Base-by-base conservation (phyloP, 1,140 invertebrate species). In the Trichogramma pretiosum region DNA sequence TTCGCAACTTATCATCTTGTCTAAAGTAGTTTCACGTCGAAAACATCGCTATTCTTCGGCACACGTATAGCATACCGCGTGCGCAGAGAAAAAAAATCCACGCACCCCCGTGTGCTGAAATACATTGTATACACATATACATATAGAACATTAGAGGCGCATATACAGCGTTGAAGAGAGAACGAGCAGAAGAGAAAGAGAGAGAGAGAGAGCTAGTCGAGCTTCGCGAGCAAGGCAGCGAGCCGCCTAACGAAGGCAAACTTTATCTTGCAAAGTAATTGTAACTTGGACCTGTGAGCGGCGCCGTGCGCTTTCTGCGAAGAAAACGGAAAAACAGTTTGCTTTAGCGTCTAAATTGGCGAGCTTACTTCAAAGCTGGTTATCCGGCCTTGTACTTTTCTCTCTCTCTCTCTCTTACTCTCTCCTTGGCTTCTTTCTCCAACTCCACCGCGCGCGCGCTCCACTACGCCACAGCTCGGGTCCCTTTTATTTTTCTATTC, bases 341-440 rank as follows among this genome's bases (percentile, higher is more conserved):
- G 59, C 53, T 54, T 53, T 52, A 53, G 49, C 52, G 48, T 59
- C 59, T 58, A 56, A 61, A 58, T 57, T 56, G 55, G 39, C 50
- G 53, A 52, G 46, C 49, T 55, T 59, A 57, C 59, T 59, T 61
- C 56, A 61, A 59, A 61, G 59, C 54, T 56, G 56, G 59, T 57
- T 61, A 58, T 58, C 50, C 53, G 41, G 48, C 34, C 53, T 53
- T 52, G 46, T 55, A 49, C 55, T 41, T 52, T 40, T 43, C 17
- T 14, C 13, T 11, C 40, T 34, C 14, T 40, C 23, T 26, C 23
- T 40, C 23, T 40, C 30, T 32, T 19, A 35, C 19, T 48, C 17
- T 19, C 21, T 32, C 14, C n/a, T n/a, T n/a, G n/a, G n/a, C n/a
- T n/a, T n/a, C n/a, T n/a, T n/a, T n/a, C n/a, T n/a, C n/a, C n/a